A percentile compares a stretch with the other conserved stretches of the same genome.
phyloP scores from a whole-genome alignment of 2,113 vertebrate species.

The Mastomys natalensis region DNA sequence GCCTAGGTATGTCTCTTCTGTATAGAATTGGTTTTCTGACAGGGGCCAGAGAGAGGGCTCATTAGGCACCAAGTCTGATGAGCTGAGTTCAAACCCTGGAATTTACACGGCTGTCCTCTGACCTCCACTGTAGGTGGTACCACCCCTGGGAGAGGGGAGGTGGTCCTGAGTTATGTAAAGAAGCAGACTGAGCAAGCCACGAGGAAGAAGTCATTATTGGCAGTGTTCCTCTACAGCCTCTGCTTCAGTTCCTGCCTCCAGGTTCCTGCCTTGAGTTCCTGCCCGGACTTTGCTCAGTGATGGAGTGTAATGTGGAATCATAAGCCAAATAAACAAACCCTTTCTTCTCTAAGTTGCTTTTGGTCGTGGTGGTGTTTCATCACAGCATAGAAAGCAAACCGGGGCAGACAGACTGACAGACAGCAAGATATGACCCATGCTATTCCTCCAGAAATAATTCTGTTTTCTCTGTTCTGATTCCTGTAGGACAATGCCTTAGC shows the following conservation, averaged over 20 bases:
- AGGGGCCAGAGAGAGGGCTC: not conserved
- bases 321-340: not conserved
- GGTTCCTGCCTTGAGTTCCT: not conserved
- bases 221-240: too few relatives aligned
- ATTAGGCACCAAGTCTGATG: not conserved
- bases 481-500: slow-evolving; percentile 90
- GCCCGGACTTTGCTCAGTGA: not conserved
- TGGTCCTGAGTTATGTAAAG: not conserved
- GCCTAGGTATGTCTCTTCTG: not conserved
- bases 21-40: not conserved
- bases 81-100: not conserved
- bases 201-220: not conserved
- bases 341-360: not conserved
- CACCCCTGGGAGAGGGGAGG: not conserved
- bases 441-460: not conserved
- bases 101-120: not conserved
- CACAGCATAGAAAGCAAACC: not conserved
- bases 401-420: not conserved
- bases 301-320: not conserved
- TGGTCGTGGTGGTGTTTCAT: not conserved
- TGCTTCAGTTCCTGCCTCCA: not conserved
- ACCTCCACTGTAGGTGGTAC: not conserved
- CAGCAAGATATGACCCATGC: not conserved
- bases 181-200: not conserved
- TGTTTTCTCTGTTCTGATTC: slow-evolving; percentile 67